phyloP scores from a whole-genome alignment of 2,888 invertebrate species.

The Hypena proboscidalis region DNA sequence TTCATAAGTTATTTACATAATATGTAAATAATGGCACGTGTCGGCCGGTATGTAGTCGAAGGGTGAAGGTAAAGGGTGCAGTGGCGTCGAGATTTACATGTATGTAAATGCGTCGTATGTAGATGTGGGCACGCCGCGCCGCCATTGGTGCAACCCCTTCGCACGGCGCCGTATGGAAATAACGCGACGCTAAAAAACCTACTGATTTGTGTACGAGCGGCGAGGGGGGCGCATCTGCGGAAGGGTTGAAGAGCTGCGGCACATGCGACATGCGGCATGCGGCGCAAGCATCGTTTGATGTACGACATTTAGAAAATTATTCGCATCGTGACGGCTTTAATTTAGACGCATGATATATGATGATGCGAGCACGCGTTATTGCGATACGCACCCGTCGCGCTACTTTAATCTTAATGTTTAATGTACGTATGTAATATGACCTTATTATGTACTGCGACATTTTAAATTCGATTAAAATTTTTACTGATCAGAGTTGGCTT shows the following conservation, averaged over 20 bases:
- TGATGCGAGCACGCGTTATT: background rate
- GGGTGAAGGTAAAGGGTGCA: conserved; percentile 4
- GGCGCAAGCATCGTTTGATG: conserved; percentile 56
- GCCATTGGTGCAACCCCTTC: conserved; percentile 50
- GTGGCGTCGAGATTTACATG: conserved; percentile 30
- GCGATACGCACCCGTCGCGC: too few species aligned
- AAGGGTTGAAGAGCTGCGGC: conserved; percentile 51
- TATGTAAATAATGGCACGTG: background rate
- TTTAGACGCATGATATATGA: conserved; percentile 71
- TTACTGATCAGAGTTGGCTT: too few species aligned
- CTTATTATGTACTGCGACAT: too few species aligned
- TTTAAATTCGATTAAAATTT: too few species aligned
- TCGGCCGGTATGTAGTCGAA: conserved; percentile 1
- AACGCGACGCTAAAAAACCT: conserved; percentile 45
- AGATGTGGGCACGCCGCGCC: conserved; percentile 53
- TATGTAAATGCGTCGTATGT: conserved; percentile 68
- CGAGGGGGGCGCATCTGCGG: conserved; percentile 21
- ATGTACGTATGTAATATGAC: too few species aligned
- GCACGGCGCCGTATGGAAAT: conserved; percentile 41
- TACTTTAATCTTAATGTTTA: too few species aligned
- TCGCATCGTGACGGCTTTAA: conserved; percentile 67
- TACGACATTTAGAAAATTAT: conserved; percentile 55
- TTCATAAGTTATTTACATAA: too few species aligned
- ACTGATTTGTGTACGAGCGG: conserved; percentile 42
- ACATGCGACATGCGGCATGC: too few species aligned